Base-by-base conservation (phyloP, 2,888 invertebrate species). In the Fragum whitleyi region DNA sequence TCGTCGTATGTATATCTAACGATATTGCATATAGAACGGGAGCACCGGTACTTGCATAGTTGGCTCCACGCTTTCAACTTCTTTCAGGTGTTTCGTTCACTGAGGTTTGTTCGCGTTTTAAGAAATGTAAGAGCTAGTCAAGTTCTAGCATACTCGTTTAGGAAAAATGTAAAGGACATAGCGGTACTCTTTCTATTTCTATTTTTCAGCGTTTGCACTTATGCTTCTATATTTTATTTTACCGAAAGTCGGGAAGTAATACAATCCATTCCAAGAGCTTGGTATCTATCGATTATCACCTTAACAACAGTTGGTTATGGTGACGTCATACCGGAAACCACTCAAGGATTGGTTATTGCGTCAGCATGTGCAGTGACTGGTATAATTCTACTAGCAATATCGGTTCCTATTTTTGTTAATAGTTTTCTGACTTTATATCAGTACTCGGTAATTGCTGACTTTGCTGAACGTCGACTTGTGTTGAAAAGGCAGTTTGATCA, bases 231-330 rank as follows among this genome's bases (percentile, higher is more conserved):
- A 14, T 65, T 86, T 0, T 87, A 73, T 73, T 83, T 87, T 57
- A 71, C 79, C 9, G 87, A 87, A 59, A 28, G 32, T 21, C 53
- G 77, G 6, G 21, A 51, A 1, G 36, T 28, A 3, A 70, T 86
- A 51, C 39, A 16, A 3, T 82, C 83, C 16, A 85, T 86, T 16
- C 83, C 87, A 5, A 42, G 32, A 0, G 83, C 70, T 0, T 86
- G 85, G 80, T 87, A 83, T 73, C 86, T 86, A 83, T 78, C 85
- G 2, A 47, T 87, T 19, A 78, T 87, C 51, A 87, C 87, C 21
- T 65, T 86, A 75, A 87, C 87, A 70, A 87, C 87, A 0, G 83
- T 87, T 6, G 86, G 86, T 16, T 87, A 87, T 59, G 87, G 87
- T 32, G 87, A 87, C 65, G 21, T 86, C n/a, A 68, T 76, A 47